phyloP scores from a whole-genome alignment of 1,140 invertebrate genomes.

The Drosophila mojavensis region DNA sequence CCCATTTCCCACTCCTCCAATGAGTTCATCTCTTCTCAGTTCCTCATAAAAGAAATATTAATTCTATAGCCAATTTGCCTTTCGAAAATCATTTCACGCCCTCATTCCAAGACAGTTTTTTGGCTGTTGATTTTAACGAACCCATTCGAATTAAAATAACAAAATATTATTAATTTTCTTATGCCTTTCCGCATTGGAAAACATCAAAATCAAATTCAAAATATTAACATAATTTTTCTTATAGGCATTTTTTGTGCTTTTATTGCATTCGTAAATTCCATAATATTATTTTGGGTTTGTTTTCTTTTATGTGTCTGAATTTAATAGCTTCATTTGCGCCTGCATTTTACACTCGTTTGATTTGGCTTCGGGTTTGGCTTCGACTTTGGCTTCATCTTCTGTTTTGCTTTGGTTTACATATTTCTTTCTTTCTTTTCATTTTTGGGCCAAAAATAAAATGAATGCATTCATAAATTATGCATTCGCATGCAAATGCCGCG shows the following conservation, averaged over 20 bases:
- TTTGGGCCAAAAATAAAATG: constrained; percentile 36
- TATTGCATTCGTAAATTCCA: constrained; percentile 42
- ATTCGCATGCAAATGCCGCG: constrained; percentile 69
- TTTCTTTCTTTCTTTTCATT: constrained; percentile 11
- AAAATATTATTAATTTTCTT: constrained; percentile 34
- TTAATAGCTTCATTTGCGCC: constrained; percentile 80
- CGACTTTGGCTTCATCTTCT: constrained; percentile 40
- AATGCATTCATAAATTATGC: constrained; percentile 77
- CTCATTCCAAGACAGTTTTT: not conserved
- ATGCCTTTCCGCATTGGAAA: constrained; percentile 32
- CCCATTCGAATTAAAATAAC: constrained; percentile 61
- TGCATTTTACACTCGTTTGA: constrained; percentile 4
- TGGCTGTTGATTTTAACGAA: constrained; percentile 6
- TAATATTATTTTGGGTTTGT: constrained; percentile 44
- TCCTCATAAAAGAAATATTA: too few species aligned
- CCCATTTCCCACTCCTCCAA: too few species aligned
- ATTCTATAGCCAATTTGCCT: too few species aligned
- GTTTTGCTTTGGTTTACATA: constrained; percentile 17
- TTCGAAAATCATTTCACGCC: not conserved
- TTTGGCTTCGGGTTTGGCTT: constrained; percentile 23
- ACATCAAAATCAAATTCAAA: not conserved
- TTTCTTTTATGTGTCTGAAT: constrained; percentile 60
- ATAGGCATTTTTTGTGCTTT: constrained; percentile 37
- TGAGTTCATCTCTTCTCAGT: too few species aligned
- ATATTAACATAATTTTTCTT: constrained; percentile 51